Conservation (phyloP, 92 coral and sea anemone genomes). For the Metridium senile region DNA sequence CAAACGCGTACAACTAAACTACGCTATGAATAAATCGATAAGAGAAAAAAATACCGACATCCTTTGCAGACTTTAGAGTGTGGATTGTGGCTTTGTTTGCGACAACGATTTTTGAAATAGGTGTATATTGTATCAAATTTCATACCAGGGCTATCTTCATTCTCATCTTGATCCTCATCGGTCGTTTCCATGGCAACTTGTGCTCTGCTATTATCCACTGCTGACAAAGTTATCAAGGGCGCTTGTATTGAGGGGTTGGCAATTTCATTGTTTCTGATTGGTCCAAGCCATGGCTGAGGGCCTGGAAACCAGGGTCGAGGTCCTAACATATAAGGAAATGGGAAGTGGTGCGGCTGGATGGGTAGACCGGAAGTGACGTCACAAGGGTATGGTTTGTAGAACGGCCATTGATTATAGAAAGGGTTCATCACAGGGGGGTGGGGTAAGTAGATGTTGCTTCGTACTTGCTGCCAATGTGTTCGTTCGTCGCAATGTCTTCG, state of each 20-base stretch:
- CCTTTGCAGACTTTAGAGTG: too few relatives aligned
- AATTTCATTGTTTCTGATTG: neutral
- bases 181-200: conserved; percentile 20
- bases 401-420: conserved; percentile 24
- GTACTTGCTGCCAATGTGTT: conserved; percentile 31
- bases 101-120: neutral
- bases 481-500: conserved; percentile 28
- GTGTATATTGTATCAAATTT: neutral
- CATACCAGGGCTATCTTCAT: conserved; percentile 14
- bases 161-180: conserved; percentile 17
- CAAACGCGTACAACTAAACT: too few relatives aligned
- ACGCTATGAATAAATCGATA: too few relatives aligned
- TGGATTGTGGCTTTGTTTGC: too few relatives aligned
- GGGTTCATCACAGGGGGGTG: conserved; percentile 16
- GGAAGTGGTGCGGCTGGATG: conserved; percentile 12
- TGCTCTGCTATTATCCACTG: neutral
- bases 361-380: conserved; percentile 24
- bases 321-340: conserved; percentile 25
- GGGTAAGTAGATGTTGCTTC: conserved; percentile 5
- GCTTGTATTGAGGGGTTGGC: neutral
- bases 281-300: conserved; percentile 13
- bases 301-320: conserved; percentile 22
- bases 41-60: too few relatives aligned
- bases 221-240: neutral
- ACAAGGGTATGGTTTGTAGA: conserved; percentile 27